Base-by-base conservation (phyloP, 1,140 invertebrate genomes). In the Dinoponera quadriceps region DNA sequence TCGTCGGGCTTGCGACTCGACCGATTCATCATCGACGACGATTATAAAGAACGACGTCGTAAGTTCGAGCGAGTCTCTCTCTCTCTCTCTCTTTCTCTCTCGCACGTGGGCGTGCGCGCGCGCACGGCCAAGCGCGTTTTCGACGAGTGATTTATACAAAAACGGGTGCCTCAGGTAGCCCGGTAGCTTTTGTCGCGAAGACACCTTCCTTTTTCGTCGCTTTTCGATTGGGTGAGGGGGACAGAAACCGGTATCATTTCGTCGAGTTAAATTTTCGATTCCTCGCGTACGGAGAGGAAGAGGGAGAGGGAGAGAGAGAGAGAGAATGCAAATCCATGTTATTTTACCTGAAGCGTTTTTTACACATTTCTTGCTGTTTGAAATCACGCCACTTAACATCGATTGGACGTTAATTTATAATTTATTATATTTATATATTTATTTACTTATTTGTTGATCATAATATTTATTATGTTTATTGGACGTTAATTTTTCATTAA, bases 221-320 rank as follows among this genome's bases (percentile, higher is more conserved):
- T 57, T 69, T 71, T 80, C 38, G 20, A 62, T 27, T 22, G n/a
- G 18, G 9, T 20, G 11, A 44, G 38, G 18, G 11, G 18, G 3
- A 20, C 33, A n/a, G 65, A 80, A 80, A 80, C 38, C 54, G 38
- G 68, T 71, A 57, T 68, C 54, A 55, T 68, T 29, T 14, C 49
- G 29, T n/a, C 29, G 27, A 38, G 29, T 63, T 38, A 63, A 63
- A 20, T 63, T 38, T 33, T 63, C 60, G 20, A 44, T 57, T 11
- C 29, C 22, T 54, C 22, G 49, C 22, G 25, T 27, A 55, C 18
- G 3, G 1, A 51, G 27, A 54, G 49, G 1, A 9, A 44, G 38
- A 9, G 11, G 11, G 9, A 44, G 9, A 44, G 38, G 11, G 38
- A 44, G 38, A 44, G 7, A 3, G 33, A 33, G 33, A 33, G 2